phyloP scores from a whole-genome alignment of 1,140 invertebrate genomes.

The Drosophila watanabei region DNA sequence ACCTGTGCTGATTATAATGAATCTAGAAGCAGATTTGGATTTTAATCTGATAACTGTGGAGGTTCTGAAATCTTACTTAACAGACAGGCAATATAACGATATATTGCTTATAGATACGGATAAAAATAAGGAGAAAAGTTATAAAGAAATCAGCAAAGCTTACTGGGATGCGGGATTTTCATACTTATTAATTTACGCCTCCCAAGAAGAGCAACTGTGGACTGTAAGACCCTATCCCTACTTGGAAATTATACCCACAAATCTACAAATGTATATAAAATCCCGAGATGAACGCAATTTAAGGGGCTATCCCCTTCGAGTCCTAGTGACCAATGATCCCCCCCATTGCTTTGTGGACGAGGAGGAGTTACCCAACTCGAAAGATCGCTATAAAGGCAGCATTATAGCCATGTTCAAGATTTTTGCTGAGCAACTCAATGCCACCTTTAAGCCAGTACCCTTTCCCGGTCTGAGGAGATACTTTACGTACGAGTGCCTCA shows the following conservation, averaged over 20 bases:
- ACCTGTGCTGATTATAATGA: slow-evolving; percentile 24
- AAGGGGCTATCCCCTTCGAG: slow-evolving; percentile 33
- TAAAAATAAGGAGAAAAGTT: slow-evolving; percentile 1
- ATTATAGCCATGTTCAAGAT: slow-evolving; percentile 29
- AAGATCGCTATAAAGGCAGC: slow-evolving; percentile 32
- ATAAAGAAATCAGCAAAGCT: neutral
- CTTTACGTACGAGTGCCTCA: slow-evolving; percentile 26
- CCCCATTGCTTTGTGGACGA: slow-evolving; percentile 42
- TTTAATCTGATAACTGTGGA: slow-evolving; percentile 2
- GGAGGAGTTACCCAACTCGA: neutral
- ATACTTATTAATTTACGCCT: slow-evolving; percentile 1
- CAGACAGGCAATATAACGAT: slow-evolving; percentile 34
- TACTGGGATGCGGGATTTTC: slow-evolving; percentile 33
- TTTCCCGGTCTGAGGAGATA: slow-evolving; percentile 27
- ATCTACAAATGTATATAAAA: neutral
- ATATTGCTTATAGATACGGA: slow-evolving; percentile 20
- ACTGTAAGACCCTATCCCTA: neutral
- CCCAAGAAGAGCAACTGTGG: slow-evolving; percentile 3
- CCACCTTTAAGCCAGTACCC: slow-evolving; percentile 19
- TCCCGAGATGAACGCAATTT: slow-evolving; percentile 6
- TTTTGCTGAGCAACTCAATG: slow-evolving; percentile 31
- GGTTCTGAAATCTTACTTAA: slow-evolving; percentile 13
- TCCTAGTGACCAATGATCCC: slow-evolving; percentile 46
- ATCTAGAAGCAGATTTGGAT: slow-evolving; percentile 7
- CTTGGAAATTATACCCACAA: neutral